These are phyloP conservation scores for Lophius piscatorius DNA, from an alignment of 2,113 vertebrate genomes.

Conservation along the genomic window DNA sequence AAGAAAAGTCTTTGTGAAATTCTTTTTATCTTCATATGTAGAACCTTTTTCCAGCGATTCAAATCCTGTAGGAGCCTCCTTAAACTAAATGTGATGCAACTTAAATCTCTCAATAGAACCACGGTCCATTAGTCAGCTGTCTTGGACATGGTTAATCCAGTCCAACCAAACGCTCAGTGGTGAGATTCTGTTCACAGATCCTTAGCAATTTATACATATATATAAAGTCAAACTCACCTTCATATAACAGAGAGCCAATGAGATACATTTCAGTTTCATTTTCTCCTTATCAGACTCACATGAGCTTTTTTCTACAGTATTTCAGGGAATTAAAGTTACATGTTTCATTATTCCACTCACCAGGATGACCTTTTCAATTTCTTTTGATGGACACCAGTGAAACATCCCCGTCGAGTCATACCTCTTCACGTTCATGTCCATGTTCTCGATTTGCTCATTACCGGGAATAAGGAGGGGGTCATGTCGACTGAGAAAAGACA, in stretches of 20 bases:
- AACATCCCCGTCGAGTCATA: conserved; percentile 99
- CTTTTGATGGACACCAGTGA: conserved; percentile 97
- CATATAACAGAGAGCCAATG: conserved; percentile 76
- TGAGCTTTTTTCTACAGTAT: conserved; percentile 8
- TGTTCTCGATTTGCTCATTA: conserved; percentile 97
- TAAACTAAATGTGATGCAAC: no score
- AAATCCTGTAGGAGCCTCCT: no score
- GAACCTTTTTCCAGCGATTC: no score
- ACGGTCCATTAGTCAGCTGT: no score
- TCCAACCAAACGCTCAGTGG: conserved; percentile 52
- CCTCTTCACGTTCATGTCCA: conserved; percentile 97
- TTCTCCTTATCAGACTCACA: conserved; percentile 47
- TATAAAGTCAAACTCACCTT: conserved; percentile 75
- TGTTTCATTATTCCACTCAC: conserved; percentile 77
- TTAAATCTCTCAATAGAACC: no score
- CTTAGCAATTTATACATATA: conserved; percentile 23
- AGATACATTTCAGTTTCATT: conserved; percentile 72
- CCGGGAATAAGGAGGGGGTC: conserved; percentile 96
- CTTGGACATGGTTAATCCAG: no score
- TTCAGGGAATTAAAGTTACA: conserved; percentile 4
- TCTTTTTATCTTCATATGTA: no score
- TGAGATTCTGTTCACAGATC: conserved; percentile 39
- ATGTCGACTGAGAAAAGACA: conserved; percentile 82
- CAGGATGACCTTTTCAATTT: conserved; percentile 98
- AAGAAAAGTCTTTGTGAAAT: no score